Percentiles rank a stretch among this genome's conserved stretches.
Evolutionary conservation across 2,888 invertebrate genomes (phyloP).

Genomic region (Cryptocephalus primarius): DNA sequence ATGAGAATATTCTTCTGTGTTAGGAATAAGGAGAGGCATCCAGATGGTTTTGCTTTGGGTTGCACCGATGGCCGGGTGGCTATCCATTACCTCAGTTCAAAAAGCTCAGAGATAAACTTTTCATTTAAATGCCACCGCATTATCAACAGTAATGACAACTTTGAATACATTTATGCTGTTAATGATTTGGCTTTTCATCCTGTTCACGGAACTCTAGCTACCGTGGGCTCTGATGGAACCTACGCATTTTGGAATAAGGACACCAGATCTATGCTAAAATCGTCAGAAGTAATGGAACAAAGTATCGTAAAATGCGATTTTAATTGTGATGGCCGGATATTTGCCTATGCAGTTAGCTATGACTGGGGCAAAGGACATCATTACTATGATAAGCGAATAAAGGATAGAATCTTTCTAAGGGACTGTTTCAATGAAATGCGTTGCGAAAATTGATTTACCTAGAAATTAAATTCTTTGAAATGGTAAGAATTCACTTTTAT

Average conservation of each 20-base stretch:
- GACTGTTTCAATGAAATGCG: constrained; percentile 95
- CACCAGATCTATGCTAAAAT: constrained; percentile 93
- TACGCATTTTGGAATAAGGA: constrained; percentile 99
- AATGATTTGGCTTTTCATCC: constrained; percentile 80
- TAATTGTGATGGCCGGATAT: constrained; percentile 92
- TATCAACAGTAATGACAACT: constrained; percentile 68
- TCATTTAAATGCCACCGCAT: constrained; percentile 98
- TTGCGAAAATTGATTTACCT: no score
- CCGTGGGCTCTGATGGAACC: constrained; percentile 94
- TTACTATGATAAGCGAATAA: constrained; percentile 86
- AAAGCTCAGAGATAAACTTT: constrained; percentile 96
- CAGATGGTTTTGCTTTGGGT: constrained; percentile 90
- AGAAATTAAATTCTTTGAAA: constrained; percentile 30
- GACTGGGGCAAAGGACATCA: constrained; percentile 99
- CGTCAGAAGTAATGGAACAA: constrained; percentile 90
- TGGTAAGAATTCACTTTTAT: no score
- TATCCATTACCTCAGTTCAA: constrained; percentile 91
- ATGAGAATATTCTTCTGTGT: not conserved
- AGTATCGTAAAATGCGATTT: constrained; percentile 88
- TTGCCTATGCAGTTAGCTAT: constrained; percentile 95
- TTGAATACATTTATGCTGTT: constrained; percentile 48
- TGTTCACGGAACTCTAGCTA: constrained; percentile 89
- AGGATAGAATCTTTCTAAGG: constrained; percentile 89
- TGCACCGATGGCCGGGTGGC: constrained; percentile 96
- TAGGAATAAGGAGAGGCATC: constrained; percentile 83